Conservation (phyloP, 2,888 invertebrate species). For the Drosophila suboccidentalis region DNA sequence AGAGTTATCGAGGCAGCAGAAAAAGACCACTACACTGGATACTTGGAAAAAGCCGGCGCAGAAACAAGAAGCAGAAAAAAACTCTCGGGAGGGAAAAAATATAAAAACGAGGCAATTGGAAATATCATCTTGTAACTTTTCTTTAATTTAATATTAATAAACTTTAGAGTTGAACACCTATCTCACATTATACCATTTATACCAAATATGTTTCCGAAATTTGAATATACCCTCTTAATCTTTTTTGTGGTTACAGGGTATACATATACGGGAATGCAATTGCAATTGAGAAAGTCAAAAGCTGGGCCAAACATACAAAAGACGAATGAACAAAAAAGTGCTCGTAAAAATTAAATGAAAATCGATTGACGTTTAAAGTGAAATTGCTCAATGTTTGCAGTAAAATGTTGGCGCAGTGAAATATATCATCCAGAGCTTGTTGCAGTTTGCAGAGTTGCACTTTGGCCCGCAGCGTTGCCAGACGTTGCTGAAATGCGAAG, state of each 20-base stretch:
- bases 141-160: too few species aligned
- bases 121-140: too few species aligned
- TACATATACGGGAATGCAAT: conserved; percentile 15
- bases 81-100: too few species aligned
- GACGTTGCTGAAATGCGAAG: conserved; percentile 74
- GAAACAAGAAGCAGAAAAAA: too few species aligned
- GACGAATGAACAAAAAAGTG: conserved; percentile 30
- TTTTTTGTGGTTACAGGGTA: conserved; percentile 6
- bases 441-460: conserved; percentile 34
- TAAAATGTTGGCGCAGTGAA: conserved; percentile 78
- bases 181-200: too few species aligned
- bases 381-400: conserved; percentile 79
- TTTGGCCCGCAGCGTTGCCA: conserved; percentile 37
- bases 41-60: too few species aligned
- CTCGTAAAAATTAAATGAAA: conserved; percentile 78
- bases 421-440: conserved; percentile 56
- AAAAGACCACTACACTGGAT: too few species aligned
- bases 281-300: conserved; percentile 55
- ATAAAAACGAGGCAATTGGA: too few species aligned
- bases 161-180: too few species aligned
- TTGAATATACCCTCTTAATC: not conserved
- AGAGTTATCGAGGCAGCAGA: too few species aligned
- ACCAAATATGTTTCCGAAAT: not conserved
- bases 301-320: conserved; percentile 36
- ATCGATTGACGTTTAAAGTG: conserved; percentile 80